Conservation (phyloP, 2,888 invertebrate species). For the Ochlodes sylvanus region DNA sequence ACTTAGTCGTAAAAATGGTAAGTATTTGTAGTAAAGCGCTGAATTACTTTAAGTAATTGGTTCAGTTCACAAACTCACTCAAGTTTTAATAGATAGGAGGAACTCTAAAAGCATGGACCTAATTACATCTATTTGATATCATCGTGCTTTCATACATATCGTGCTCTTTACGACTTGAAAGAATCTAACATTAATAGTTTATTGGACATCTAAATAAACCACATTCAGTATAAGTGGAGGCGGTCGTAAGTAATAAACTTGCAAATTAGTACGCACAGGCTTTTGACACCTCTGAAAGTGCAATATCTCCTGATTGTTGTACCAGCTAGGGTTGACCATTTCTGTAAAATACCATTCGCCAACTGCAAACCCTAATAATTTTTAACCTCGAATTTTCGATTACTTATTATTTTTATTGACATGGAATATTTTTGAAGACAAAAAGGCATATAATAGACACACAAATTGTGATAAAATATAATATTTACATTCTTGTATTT, state of each 20-base stretch:
- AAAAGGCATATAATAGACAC: too few species aligned
- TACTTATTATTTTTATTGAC: too few species aligned
- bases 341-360: too few species aligned
- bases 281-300: slow-evolving; percentile 18
- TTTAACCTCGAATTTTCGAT: too few species aligned
- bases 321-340: slow-evolving; percentile 1
- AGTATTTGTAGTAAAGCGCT: neutral
- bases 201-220: slow-evolving; percentile 15
- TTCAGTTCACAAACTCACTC: too few species aligned
- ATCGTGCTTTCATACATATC: neutral
- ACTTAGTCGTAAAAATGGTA: too few species aligned
- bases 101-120: neutral
- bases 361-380: too few species aligned
- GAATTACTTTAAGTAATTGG: neutral
- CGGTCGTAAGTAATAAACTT: slow-evolving; percentile 11
- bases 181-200: slow-evolving; percentile 21
- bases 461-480: too few species aligned
- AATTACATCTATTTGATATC: slow-evolving; percentile 8
- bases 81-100: too few species aligned
- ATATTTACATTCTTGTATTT: too few species aligned
- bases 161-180: slow-evolving; percentile 12
- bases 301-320: slow-evolving; percentile 9
- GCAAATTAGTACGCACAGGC: slow-evolving; percentile 7
- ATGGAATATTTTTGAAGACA: neutral
- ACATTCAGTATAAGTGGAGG: slow-evolving; percentile 9